Evolutionary conservation across 1,140 invertebrate genomes (phyloP), one percentile per base, ranked within the genome.

Genomic region (Arion vulgaris): DNA sequence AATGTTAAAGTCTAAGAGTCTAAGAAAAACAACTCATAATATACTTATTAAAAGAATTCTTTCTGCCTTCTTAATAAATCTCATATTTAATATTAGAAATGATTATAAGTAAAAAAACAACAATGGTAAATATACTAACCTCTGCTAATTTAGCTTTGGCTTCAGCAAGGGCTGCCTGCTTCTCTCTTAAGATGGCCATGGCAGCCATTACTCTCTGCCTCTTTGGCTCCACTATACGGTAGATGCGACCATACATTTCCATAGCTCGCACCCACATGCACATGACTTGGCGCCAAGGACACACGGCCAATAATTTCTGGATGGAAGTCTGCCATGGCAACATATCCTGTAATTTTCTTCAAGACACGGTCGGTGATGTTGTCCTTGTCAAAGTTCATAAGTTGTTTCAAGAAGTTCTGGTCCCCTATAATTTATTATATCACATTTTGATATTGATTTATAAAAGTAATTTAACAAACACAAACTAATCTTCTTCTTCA

Each of bases 231-330:
- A 97, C 96, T 78, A 96, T 94, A 86, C 95, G 95, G 93, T 95
- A 97, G 69, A 97, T 95, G 92, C 96, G 95, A 7, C 95, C 96
- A 90, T 97, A 97, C 88, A 97, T 95, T 89, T 97, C 96, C 91
- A 97, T 97, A 7, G 96, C 96, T 84, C 96, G 93, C n/a, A 97
- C 96, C 97, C 96, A 97, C 89, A 96, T 95, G 89, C 96, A 96
- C 32, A 97, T 26, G 96, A 97, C 92, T 96, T 96, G 19, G 96
- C 96, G 96, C 96, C 1, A 94, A 87, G 0, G 96, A 92, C 72
- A 92, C 91, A 32, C 91, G 88, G 17, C 91, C 91, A 66, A 93
- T 95, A 91, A 96, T 96, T 68, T 96, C 95, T 0, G 96, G 96
- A 82, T 96, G 95, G 90, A 98, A 96, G 91, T 97, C 96, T 1